These are phyloP conservation scores for Trimorus sp. DNA, from an alignment of 2,888 invertebrate species.

Conservation along the genomic window DNA sequence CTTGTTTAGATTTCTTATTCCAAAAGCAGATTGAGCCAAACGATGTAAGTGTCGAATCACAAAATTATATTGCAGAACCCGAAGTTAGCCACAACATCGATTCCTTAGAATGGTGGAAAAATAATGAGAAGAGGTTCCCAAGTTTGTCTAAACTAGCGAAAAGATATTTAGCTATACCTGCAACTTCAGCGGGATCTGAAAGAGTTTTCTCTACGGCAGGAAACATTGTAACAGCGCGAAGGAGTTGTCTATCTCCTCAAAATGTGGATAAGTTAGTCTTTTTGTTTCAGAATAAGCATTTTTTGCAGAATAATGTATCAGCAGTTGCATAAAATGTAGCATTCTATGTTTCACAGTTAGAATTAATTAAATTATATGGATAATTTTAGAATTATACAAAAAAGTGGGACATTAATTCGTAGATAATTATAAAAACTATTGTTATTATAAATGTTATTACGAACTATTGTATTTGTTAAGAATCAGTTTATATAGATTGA, in stretches of 20 bases:
- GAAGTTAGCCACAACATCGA: not conserved
- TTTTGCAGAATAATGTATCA: not conserved
- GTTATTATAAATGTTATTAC: no score
- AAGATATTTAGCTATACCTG: no score
- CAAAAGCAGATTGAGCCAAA: not conserved
- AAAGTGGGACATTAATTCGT: no score
- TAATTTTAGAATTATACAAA: no score
- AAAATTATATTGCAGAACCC: slow-evolving; percentile 25
- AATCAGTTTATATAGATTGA: no score
- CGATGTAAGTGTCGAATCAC: not conserved
- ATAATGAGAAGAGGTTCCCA: slow-evolving; percentile 10
- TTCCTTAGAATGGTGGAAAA: slow-evolving; percentile 25
- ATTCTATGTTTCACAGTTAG: not conserved
- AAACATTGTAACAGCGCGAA: no score
- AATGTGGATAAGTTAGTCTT: slow-evolving; percentile 10
- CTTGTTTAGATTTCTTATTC: slow-evolving; percentile 6
- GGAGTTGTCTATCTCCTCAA: slow-evolving; percentile 8
- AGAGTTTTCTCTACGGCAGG: no score
- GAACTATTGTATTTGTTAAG: no score
- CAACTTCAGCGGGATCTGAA: no score
- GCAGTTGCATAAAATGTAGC: not conserved
- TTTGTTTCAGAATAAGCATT: slow-evolving; percentile 12
- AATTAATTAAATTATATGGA: no score
- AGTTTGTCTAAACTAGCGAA: not conserved
- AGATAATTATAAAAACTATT: no score